phyloP scores from a whole-genome alignment of 2,888 invertebrate species.

The Isotomurus palustris region DNA sequence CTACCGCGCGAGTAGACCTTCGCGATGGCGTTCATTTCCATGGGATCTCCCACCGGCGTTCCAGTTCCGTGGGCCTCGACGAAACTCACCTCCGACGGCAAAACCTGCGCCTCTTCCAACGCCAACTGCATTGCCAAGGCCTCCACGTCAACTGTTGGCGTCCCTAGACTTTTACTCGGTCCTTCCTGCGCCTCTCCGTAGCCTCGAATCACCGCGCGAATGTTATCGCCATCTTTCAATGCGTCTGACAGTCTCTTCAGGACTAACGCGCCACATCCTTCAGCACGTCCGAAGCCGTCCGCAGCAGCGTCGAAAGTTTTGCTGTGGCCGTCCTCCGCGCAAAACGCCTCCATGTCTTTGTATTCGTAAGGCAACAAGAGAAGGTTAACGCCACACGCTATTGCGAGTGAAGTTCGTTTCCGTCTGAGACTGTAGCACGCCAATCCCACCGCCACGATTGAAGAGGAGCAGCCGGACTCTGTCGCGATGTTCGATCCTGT shows the following conservation, averaged over 20 bases:
- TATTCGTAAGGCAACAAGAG: conserved; percentile 9
- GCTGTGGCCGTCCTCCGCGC: conserved; percentile 17
- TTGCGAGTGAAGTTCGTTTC: conserved; percentile 10
- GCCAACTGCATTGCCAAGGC: conserved; percentile 16
- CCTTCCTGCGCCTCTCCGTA: conserved; percentile 17
- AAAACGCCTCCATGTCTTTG: neutral
- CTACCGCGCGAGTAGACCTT: conserved; percentile 13
- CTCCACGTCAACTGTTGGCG: conserved; percentile 16
- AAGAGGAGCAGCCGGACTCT: conserved; percentile 17
- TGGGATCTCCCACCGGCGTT: conserved; percentile 21
- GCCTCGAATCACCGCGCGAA: conserved; percentile 16
- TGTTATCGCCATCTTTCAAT: conserved; percentile 13
- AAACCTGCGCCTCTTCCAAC: conserved; percentile 60
- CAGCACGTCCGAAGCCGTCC: conserved; percentile 24
- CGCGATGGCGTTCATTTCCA: conserved; percentile 16
- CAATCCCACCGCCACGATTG: conserved; percentile 18
- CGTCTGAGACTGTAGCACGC: conserved; percentile 10
- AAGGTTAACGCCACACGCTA: conserved; percentile 19
- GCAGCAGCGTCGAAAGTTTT: conserved; percentile 20
- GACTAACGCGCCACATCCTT: conserved; percentile 17
- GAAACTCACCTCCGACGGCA: conserved; percentile 76
- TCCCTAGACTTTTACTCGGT: conserved; percentile 12
- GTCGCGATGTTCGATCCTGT: conserved; percentile 17
- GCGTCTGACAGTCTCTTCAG: conserved; percentile 20
- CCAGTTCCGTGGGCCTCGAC: conserved; percentile 25